Evolutionary conservation across 1,140 invertebrate species (phyloP).

Genomic region (Lepidurus couesii): DNA sequence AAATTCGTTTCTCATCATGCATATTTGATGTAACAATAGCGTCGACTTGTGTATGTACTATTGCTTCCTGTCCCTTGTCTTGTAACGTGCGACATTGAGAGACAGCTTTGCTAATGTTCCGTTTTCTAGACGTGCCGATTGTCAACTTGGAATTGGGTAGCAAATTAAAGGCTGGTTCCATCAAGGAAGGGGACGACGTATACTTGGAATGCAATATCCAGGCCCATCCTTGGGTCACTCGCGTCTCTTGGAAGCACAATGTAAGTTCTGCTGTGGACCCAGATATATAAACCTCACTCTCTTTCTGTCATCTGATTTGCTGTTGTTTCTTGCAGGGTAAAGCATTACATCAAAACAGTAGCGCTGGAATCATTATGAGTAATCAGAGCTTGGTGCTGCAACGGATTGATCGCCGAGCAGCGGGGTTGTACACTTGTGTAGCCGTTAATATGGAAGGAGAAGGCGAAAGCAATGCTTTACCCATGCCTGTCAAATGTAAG

Average conservation of each 20-base stretch:
- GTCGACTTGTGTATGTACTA: background rate
- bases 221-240: conserved; percentile 47
- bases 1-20: background rate
- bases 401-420: conserved; percentile 65
- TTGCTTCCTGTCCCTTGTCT: background rate
- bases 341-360: conserved; percentile 70
- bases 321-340: conserved; percentile 56
- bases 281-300: background rate
- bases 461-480: conserved; percentile 68
- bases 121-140: conserved; percentile 45
- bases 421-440: conserved; percentile 79
- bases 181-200: conserved; percentile 51
- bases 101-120: background rate
- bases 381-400: conserved; percentile 71
- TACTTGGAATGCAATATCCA: conserved; percentile 51
- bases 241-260: conserved; percentile 48
- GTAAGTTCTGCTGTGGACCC: conserved; percentile 39
- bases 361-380: conserved; percentile 73
- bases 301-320: background rate
- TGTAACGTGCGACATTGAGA: background rate
- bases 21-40: background rate
- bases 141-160: conserved; percentile 46
- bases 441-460: conserved; percentile 84
- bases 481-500: conserved; percentile 86
- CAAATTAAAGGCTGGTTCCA: conserved; percentile 45